A percentile compares a stretch with the other conserved stretches of the same genome.
Evolutionary conservation across 2,797 vertebrate genomes (phyloP).

Genomic region (Varecia variegata): DNA sequence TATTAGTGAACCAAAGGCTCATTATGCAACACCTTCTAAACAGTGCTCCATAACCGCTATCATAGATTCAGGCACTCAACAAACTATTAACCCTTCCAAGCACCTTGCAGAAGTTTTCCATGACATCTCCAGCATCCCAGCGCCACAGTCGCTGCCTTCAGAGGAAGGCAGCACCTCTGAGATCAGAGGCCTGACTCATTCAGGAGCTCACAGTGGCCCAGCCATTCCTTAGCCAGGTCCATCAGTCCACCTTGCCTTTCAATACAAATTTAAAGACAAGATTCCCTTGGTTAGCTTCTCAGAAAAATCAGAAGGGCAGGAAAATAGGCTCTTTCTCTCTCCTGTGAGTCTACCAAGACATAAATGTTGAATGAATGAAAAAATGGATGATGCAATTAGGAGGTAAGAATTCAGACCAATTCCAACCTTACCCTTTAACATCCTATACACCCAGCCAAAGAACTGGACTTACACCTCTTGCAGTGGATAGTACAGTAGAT

Average conservation of each 20-base stretch:
- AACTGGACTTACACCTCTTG: background rate
- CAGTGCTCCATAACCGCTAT: background rate
- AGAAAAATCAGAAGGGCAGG: background rate
- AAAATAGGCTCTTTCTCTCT: background rate
- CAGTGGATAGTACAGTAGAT: background rate
- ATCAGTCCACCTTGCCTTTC: background rate
- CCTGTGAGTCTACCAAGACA: background rate
- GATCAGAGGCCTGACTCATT: background rate
- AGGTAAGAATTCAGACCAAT: background rate
- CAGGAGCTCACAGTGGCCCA: background rate
- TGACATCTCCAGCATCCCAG: background rate
- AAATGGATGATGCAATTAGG: background rate
- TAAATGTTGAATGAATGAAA: background rate
- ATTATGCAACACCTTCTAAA: background rate
- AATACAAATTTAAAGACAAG: background rate
- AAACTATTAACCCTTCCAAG: background rate
- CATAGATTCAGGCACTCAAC: background rate
- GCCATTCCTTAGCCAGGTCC: background rate
- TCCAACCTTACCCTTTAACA: background rate
- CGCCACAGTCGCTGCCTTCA: accelerated
- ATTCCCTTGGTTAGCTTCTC: background rate
- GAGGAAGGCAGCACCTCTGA: background rate
- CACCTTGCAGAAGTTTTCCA: background rate
- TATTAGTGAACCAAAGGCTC: background rate
- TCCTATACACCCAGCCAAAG: background rate